A percentile compares a stretch with the other conserved stretches of the same genome.
Evolutionary conservation across 2,888 invertebrate genomes (phyloP).

Genomic region (Luperina nickerlii): DNA sequence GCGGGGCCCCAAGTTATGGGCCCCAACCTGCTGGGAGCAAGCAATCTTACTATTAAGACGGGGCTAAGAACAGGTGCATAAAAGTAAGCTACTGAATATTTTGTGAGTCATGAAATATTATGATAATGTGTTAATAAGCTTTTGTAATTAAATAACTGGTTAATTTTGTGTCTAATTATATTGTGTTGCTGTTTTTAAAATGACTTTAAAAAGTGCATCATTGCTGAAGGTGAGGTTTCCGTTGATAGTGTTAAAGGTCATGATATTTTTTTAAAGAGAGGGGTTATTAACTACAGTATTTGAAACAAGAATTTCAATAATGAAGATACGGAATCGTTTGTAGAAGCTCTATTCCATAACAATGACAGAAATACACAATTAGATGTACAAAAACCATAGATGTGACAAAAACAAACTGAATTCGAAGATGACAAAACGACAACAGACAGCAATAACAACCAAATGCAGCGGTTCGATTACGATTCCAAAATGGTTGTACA

Average conservation of each 20-base stretch:
- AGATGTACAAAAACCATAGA: neutral
- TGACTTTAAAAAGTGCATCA: neutral
- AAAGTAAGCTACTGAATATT: conserved; percentile 46
- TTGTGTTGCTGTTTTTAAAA: neutral
- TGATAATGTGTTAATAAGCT: conserved; percentile 41
- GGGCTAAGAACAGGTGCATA: conserved; percentile 52
- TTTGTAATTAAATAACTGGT: conserved; percentile 33
- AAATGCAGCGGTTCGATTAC: conserved; percentile 14
- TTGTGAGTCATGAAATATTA: conserved; percentile 31
- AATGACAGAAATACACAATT: neutral
- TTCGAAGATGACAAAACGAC: neutral
- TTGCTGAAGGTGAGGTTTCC: too few species aligned
- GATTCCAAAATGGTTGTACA: conserved; percentile 13
- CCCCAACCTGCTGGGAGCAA: conserved; percentile 56
- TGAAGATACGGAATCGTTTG: neutral
- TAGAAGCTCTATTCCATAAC: neutral
- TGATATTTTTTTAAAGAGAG: neutral
- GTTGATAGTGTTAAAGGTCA: neutral
- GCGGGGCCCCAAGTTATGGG: conserved; percentile 62
- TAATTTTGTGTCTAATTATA: neutral
- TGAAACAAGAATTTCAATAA: neutral
- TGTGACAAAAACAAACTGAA: neutral
- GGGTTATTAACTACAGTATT: neutral
- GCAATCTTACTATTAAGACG: conserved; percentile 53
- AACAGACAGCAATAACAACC: neutral